Evolutionary conservation across 2,113 vertebrate species (phyloP).

Genomic region (Okapia johnstoni): DNA sequence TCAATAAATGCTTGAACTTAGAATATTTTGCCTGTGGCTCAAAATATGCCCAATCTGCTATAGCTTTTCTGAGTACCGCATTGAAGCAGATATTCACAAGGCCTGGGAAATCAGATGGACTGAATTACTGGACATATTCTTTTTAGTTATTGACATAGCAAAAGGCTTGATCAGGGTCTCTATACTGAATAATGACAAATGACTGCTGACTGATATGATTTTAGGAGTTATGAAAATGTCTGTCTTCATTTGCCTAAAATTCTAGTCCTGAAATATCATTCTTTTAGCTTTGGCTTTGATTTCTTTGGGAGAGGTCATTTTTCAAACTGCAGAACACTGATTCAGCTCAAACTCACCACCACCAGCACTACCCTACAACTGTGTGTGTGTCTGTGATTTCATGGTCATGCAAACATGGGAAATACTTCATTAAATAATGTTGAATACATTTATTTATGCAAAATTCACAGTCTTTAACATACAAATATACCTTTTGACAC

Average conservation of each 20-base stretch:
- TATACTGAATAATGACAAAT: background rate
- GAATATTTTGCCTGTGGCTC: slow-evolving; percentile 54
- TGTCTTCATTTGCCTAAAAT: background rate
- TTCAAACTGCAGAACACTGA: background rate
- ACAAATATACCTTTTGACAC: background rate
- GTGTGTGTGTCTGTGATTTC: background rate
- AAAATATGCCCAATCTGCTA: slow-evolving; percentile 44
- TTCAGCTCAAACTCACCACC: background rate
- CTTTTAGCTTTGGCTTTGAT: slow-evolving; percentile 20
- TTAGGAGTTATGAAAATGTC: background rate
- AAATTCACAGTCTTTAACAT: background rate
- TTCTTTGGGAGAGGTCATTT: background rate
- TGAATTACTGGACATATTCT: background rate
- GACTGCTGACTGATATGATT: background rate
- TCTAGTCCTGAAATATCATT: background rate
- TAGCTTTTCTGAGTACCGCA: slow-evolving; percentile 5
- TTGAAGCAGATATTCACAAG: background rate
- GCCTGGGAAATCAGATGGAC: slow-evolving; percentile 13
- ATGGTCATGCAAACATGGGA: background rate
- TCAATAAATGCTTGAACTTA: slow-evolving; percentile 41
- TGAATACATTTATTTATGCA: background rate
- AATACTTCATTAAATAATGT: background rate
- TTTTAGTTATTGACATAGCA: background rate
- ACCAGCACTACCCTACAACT: background rate
- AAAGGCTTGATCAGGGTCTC: background rate